A percentile compares a stretch with the other conserved stretches of the same genome.
Evolutionary conservation across 2,888 invertebrate species (phyloP).

Genomic region (Cheilosia vernalis): DNA sequence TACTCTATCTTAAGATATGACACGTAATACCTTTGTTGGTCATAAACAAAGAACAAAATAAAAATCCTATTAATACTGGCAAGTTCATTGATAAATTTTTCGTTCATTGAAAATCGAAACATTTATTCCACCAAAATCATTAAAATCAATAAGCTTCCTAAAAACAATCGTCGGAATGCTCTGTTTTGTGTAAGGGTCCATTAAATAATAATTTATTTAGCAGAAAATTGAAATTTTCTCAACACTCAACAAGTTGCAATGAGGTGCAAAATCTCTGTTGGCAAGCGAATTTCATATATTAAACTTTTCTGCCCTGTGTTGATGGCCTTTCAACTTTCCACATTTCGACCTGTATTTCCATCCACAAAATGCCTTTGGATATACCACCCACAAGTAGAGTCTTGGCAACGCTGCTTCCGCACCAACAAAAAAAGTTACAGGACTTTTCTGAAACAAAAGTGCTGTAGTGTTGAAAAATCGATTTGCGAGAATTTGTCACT

Average conservation of each 20-base stretch:
- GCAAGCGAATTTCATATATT: constrained; percentile 5
- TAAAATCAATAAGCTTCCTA: no score
- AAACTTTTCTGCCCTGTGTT: background rate
- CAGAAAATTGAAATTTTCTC: background rate
- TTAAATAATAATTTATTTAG: background rate
- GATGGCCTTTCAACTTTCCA: background rate
- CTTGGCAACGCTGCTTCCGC: constrained; percentile 1
- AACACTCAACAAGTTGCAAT: constrained; percentile 31
- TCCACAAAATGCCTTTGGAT: background rate
- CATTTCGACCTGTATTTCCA: background rate
- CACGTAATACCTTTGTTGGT: no score
- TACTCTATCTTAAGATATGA: no score
- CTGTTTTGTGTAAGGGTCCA: background rate
- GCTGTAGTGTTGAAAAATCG: no score
- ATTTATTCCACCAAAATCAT: no score
- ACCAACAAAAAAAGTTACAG: background rate
- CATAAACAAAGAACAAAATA: no score
- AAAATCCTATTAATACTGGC: no score
- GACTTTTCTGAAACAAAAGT: background rate
- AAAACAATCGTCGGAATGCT: no score
- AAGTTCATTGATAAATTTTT: no score
- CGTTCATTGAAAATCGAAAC: no score
- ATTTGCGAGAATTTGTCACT: no score
- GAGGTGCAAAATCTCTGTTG: background rate
- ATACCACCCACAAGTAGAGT: background rate